Conservation (phyloP, 2,113 vertebrate species). For the Camelus dromedarius region DNA sequence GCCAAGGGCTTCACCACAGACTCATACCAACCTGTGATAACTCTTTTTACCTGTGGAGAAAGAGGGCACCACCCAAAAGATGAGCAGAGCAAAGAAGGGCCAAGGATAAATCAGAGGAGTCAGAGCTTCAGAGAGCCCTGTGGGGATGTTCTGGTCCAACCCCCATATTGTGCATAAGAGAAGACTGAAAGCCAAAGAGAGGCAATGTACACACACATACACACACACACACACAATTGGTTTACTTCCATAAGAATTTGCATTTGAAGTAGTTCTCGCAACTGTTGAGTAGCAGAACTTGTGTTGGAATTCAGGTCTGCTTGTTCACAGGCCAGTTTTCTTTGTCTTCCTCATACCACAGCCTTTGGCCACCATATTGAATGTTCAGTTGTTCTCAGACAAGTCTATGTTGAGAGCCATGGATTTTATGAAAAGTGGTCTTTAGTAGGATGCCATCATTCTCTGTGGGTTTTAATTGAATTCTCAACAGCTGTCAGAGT, state of each 20-base stretch:
- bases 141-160: not conserved
- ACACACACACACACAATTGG: not conserved
- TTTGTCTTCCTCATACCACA: not conserved
- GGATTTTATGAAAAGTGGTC: slow-evolving; percentile 23
- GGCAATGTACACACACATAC: not conserved
- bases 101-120: not conserved
- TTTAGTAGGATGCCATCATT: not conserved
- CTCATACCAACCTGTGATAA: not conserved
- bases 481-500: not conserved
- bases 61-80: not conserved
- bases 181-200: slow-evolving; percentile 43
- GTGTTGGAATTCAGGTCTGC: not conserved
- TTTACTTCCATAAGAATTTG: slow-evolving; percentile 43
- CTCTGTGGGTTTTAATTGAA: not conserved
- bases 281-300: not conserved
- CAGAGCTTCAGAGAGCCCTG: not conserved
- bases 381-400: not conserved
- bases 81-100: not conserved
- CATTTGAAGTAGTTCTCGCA: not conserved
- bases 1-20: not conserved
- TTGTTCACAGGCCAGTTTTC: not conserved
- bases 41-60: slow-evolving; percentile 29
- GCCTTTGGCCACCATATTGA: not conserved
- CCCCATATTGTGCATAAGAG: not conserved
- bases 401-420: not conserved